phyloP scores from a whole-genome alignment of 2,113 vertebrate species.

The Lycocorax pyrrhopterus region DNA sequence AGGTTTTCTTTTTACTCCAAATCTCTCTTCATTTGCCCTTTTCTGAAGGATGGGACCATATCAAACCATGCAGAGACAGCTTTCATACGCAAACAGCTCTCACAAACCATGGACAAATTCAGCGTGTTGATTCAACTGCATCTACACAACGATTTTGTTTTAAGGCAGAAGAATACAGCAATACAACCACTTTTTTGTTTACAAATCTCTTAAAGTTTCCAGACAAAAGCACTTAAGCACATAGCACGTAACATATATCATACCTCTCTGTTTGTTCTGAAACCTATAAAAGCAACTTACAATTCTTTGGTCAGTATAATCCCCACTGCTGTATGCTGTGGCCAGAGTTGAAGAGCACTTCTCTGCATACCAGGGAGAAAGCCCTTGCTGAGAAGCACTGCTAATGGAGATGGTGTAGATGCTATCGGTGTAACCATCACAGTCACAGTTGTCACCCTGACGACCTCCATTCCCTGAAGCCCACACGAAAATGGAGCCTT shows the following conservation, averaged over 20 bases:
- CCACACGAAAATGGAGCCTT: constrained; percentile 98
- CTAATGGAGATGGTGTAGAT: constrained; percentile 98
- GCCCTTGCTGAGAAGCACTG: constrained; percentile 95
- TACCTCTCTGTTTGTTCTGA: not conserved
- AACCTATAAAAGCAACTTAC: constrained; percentile 75
- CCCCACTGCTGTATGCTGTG: constrained; percentile 97
- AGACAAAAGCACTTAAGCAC: not conserved
- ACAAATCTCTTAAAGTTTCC: not conserved
- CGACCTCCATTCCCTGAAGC: constrained; percentile 97
- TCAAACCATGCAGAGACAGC: not conserved
- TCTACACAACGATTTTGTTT: not conserved
- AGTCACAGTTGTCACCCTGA: constrained; percentile 97
- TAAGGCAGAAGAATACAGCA: not conserved
- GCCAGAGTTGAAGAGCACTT: constrained; percentile 97
- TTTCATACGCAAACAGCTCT: not conserved
- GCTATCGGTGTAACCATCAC: constrained; percentile 97
- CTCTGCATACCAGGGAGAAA: constrained; percentile 97
- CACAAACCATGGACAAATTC: not conserved
- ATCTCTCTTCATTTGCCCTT: not conserved
- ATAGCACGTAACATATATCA: too few relatives aligned
- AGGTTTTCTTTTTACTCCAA: not conserved
- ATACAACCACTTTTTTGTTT: not conserved
- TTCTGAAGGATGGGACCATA: not conserved
- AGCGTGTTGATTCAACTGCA: not conserved
- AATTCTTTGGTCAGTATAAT: constrained; percentile 97